Conservation (phyloP, 2,797 vertebrate species). For the Leuciscus waleckii region DNA sequence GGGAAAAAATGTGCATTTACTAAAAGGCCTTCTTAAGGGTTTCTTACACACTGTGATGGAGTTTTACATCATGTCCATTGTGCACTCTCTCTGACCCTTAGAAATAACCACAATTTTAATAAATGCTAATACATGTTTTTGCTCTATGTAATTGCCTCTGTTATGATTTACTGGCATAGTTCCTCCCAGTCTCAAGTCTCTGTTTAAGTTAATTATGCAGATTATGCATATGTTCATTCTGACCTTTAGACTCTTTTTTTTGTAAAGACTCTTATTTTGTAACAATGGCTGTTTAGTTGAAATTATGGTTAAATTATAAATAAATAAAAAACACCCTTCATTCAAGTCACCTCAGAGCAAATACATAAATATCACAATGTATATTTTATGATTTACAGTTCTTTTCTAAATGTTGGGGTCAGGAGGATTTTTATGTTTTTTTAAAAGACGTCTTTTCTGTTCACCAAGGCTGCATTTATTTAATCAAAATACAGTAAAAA, state of each 20-base stretch:
- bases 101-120: neutral
- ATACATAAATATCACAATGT: neutral
- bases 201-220: slow-evolving; percentile 5
- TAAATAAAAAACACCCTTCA: neutral
- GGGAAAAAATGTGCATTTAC: neutral
- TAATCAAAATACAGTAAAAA: neutral
- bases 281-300: neutral
- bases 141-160: neutral
- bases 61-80: neutral
- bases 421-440: too few species aligned
- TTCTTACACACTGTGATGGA: neutral
- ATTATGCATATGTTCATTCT: slow-evolving; percentile 53
- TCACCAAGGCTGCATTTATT: neutral
- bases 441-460: neutral
- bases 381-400: neutral
- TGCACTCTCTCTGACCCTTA: neutral
- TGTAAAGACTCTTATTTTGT: too few species aligned
- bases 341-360: neutral
- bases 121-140: neutral
- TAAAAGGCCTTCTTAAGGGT: too few species aligned
- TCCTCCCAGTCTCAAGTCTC: neutral
- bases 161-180: neutral
- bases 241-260: slow-evolving; percentile 66
- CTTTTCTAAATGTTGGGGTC: neutral
- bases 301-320: neutral